phyloP scores from a whole-genome alignment of 2,113 vertebrate species.

The Colinus virginianus region DNA sequence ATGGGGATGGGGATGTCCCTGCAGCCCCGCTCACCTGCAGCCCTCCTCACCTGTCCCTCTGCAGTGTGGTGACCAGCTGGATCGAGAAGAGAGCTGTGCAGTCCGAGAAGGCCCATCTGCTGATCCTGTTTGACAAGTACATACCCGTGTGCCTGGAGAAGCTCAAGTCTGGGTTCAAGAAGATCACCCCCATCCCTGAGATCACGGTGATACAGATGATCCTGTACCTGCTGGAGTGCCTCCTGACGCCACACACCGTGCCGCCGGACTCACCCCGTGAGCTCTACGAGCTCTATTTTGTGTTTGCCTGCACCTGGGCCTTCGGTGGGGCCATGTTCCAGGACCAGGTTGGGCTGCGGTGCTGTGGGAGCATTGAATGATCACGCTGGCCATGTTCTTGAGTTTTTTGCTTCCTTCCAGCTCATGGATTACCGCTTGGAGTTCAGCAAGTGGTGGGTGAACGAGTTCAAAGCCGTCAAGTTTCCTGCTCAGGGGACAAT shows the following conservation, averaged over 20 bases:
- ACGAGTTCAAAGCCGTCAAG: slow-evolving; percentile 81
- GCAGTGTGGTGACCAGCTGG: slow-evolving; percentile 84
- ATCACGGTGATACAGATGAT: slow-evolving; percentile 74
- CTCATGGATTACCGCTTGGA: slow-evolving; percentile 79
- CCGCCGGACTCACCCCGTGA: slow-evolving; percentile 79
- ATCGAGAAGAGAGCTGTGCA: slow-evolving; percentile 77
- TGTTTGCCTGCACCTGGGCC: slow-evolving; percentile 82
- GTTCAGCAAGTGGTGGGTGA: slow-evolving; percentile 85
- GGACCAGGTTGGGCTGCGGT: slow-evolving; percentile 76
- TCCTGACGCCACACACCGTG: slow-evolving; percentile 70
- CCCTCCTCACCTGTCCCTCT: not conserved
- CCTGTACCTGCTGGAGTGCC: slow-evolving; percentile 80
- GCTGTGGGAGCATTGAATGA: rapidly evolving
- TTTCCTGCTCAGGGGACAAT: slow-evolving; percentile 80
- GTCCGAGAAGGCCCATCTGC: slow-evolving; percentile 80
- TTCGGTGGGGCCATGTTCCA: slow-evolving; percentile 82
- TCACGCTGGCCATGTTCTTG: rapidly evolving
- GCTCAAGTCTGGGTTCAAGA: slow-evolving; percentile 77
- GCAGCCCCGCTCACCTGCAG: not conserved
- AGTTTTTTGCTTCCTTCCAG: slow-evolving; percentile 29
- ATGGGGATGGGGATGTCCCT: rapidly evolving
- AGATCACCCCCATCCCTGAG: slow-evolving; percentile 77
- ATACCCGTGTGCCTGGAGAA: slow-evolving; percentile 81
- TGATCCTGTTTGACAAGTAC: slow-evolving; percentile 85
- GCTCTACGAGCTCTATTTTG: slow-evolving; percentile 81